Conservation (phyloP, 2,888 invertebrate species). For the Amblyteles armatorius region DNA sequence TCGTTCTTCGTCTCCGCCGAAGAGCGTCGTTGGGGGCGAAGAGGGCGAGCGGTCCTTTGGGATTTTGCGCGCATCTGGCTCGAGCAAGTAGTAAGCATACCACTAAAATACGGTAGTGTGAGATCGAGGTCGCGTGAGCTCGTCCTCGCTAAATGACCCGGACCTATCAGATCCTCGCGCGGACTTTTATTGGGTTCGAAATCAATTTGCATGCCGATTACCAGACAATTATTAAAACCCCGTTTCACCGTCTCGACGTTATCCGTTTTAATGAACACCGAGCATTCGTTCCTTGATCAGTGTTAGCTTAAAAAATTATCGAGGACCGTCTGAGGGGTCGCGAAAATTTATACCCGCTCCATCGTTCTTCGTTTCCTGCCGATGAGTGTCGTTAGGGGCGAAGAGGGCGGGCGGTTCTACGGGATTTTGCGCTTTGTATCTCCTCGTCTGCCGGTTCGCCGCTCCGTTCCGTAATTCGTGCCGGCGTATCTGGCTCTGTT, state of each 20-base stretch:
- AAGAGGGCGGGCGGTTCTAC: background rate
- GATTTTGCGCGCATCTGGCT: background rate
- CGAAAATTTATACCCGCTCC: background rate
- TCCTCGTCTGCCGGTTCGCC: constrained; percentile 13
- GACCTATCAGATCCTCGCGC: too few relatives aligned
- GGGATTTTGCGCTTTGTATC: constrained; percentile 20
- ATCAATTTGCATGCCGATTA: too few relatives aligned
- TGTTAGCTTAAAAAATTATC: background rate
- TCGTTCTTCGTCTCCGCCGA: background rate
- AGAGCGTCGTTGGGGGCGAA: background rate
- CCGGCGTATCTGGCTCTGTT: constrained; percentile 36
- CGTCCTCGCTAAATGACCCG: too few relatives aligned
- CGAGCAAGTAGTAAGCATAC: background rate
- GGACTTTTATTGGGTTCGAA: too few relatives aligned
- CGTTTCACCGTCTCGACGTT: too few relatives aligned
- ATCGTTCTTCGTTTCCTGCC: background rate
- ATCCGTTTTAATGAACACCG: background rate
- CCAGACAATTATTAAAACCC: too few relatives aligned
- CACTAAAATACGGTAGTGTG: constrained; percentile 31
- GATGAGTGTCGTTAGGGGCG: background rate
- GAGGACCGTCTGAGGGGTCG: background rate
- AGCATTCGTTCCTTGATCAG: background rate
- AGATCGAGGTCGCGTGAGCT: background rate
- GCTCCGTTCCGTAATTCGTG: constrained; percentile 48
- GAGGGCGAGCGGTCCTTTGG: background rate